Base-by-base conservation (phyloP, 2,113 vertebrate species). In the Dipodomys merriami region DNA sequence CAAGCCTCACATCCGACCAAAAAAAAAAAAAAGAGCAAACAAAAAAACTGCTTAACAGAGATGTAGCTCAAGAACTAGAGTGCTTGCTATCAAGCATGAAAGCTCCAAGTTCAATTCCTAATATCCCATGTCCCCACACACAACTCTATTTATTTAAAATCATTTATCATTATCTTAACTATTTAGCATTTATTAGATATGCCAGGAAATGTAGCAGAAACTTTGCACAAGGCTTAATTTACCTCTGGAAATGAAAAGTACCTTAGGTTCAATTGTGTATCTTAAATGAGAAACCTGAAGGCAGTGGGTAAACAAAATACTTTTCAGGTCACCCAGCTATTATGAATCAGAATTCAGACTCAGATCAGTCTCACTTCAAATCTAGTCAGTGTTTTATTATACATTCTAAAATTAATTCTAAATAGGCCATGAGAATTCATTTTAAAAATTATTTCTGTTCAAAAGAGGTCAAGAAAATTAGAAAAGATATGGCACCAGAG, bases 221-320 rank as follows among this genome's bases (percentile, higher is more conserved):
- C 57, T 86, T 83, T 44, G 78, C 2, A 49, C 0, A 0, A 25
- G 25, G 78, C 68, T 60, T 67, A 87, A 73, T 60, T 74, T 71
- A 88, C 44, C 71, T 95, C 27, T 29, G 84, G 11, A 76, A 71
- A 9, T 35, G 46, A 30, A 86, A 69, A 85, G 39, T 33, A 53
- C 7, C 6, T 69, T 29, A 65, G n/a, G 44, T 67, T 74, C 19
- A 74, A 35, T 62, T 39, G 13, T 46, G 15, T 83, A 39, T 33
- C 60, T 71, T 80, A 83, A 68, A 29, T 74, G 25, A 88, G 78
- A 86, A 87, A 65, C 65, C 83, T 20, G 33, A 91, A 23, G 74
- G 7, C 29, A 33, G 6, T 77, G 83, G 22, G 7, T 27, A 65
- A 64, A 49, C 49, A 62, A 85, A 73, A 12, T 46, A 69, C n/a